phyloP scores from a whole-genome alignment of 2,888 invertebrate genomes.

The Ormyrus labotus region DNA sequence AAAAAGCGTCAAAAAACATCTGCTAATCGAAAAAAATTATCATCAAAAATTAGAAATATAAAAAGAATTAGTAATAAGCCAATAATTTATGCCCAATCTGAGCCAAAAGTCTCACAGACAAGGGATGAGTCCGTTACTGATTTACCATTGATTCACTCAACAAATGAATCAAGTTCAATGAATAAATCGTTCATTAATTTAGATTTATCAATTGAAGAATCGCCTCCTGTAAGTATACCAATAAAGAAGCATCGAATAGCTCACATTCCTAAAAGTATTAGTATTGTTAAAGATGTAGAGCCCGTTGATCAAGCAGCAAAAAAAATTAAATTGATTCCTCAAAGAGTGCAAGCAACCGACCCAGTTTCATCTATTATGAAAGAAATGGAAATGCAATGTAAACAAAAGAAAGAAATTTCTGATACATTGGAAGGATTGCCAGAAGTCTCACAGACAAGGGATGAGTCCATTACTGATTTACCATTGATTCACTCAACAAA shows the following conservation, averaged over 20 bases:
- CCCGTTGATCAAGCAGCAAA: neutral
- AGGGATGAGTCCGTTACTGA: neutral
- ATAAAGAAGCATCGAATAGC: constrained; percentile 63
- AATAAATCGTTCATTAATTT: neutral
- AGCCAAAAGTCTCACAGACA: neutral
- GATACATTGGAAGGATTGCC: neutral
- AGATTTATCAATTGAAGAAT: neutral
- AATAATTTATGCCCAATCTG: neutral
- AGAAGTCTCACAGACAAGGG: neutral
- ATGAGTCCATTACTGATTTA: neutral
- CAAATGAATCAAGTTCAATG: neutral
- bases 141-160: constrained; percentile 8
- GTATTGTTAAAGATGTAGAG: neutral
- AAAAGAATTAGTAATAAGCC: constrained; percentile 55
- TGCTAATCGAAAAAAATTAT: constrained; percentile 51
- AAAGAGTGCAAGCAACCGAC: neutral
- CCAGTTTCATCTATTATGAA: constrained; percentile 38
- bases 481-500: constrained; percentile 3
- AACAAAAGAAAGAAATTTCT: neutral
- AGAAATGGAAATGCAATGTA: constrained; percentile 1
- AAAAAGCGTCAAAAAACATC: constrained; percentile 25
- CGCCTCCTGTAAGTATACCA: constrained; percentile 32
- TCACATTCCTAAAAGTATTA: constrained; percentile 59
- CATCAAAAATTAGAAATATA: constrained; percentile 61
- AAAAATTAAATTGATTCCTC: constrained; percentile 6